phyloP scores from a whole-genome alignment of 2,113 vertebrate species.

The Periophthalmus modestus region DNA sequence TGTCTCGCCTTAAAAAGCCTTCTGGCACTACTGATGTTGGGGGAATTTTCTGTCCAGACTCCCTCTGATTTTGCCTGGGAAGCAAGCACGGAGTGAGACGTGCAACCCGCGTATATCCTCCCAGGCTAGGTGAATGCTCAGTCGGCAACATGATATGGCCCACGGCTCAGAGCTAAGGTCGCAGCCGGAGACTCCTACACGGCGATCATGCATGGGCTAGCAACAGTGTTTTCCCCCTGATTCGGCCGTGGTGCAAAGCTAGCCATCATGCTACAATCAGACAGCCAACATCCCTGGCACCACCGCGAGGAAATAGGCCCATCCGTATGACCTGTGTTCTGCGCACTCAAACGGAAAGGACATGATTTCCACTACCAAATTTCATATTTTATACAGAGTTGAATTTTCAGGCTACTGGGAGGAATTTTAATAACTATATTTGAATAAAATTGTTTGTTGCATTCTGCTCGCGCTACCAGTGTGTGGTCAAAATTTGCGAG shows the following conservation, averaged over 20 bases:
- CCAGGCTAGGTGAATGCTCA: constrained; percentile 59
- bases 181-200: constrained; percentile 49
- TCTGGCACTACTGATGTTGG: constrained; percentile 52
- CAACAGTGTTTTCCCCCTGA: constrained; percentile 40
- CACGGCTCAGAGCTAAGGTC: constrained; percentile 58
- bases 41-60: constrained; percentile 49
- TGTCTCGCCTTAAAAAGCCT: constrained; percentile 35
- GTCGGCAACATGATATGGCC: constrained; percentile 63
- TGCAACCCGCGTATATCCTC: constrained; percentile 57
- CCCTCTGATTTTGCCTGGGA: constrained; percentile 31
- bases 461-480: neutral
- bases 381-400: neutral
- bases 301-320: constrained; percentile 34
- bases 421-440: neutral
- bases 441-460: neutral
- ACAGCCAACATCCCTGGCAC: constrained; percentile 25
- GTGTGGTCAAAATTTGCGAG: neutral
- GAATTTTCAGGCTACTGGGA: neutral
- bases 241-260: constrained; percentile 30
- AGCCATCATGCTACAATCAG: constrained; percentile 30
- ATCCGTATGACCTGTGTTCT: constrained; percentile 23
- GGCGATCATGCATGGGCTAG: constrained; percentile 56
- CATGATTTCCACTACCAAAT: constrained; percentile 1
- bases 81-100: constrained; percentile 45
- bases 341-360: constrained; percentile 13